Base-by-base conservation (phyloP, 2,888 invertebrate genomes). In the Eupithecia pulchellata region DNA sequence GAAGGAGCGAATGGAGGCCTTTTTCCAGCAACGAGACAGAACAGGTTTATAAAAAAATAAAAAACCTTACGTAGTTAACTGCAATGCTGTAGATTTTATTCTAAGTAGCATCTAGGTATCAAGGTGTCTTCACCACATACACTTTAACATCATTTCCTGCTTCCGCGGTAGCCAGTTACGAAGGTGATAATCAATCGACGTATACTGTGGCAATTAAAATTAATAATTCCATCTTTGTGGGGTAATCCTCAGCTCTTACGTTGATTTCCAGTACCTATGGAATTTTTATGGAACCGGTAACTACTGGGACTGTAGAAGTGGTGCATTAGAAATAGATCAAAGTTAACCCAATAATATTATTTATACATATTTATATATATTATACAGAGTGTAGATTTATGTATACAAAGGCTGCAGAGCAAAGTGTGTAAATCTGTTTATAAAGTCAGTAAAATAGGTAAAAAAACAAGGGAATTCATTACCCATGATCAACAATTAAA, bases 221-320 rank as follows among this genome's bases (percentile, higher is more conserved):
- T 52, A 52, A 52, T 52, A 13, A 20, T 52, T 52, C 11, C 11
- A 52, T 25, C 4, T 25, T 25, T 52, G 25, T 52, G 20, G 52
- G 52, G 25, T 25, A 52, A 52, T 52, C 52, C 52, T 13, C 0
- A 52, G 52, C 25, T 52, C 11, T 13, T 4, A 13, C 4, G 25
- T 52, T 52, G 13, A 25, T 52, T 52, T 52, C 52, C 25, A 52
- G n/a, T n/a, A n/a, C n/a, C 52, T 52, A 25, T 52, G 52, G 25
- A 52, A 52, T 20, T 20, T 47, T 47, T 20, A 47, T 47, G 20
- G 11, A 47, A 20, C 20, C 2, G 0, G 8, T 20, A 20, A 39
- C 13, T 42, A 42, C 42, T 42, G 17, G 17, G 4, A 17, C 39
- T 39, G 14, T 39, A 3, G 14, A 39, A 14, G 39, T 4, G 17